Evolutionary conservation across 30 jellyfish, hydroid and myxozoan genomes (phyloP), one percentile per base, ranked within the genome.

Genomic region (Phacellophora camtschatica): DNA sequence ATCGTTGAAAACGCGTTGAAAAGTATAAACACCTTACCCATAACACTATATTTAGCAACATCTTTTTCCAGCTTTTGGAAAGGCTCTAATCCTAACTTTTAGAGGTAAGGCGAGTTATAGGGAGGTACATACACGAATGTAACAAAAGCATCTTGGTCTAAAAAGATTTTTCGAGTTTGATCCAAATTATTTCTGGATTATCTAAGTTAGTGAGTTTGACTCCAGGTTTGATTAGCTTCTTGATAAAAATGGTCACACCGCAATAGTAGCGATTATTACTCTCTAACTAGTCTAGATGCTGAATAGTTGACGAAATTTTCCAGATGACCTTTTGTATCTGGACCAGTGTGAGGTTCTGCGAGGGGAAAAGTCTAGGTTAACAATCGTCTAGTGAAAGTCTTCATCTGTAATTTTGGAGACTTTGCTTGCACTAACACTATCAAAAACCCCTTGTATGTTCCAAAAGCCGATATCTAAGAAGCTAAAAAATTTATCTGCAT

Each of bases 311-410:
- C 28, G 28, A 19, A 59, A 59, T 59, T 1, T 16, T 59, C 28
- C n/a, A 59, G 48, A 59, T 23, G 8, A 19, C 23, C 11, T 29
- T 59, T 20, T 59, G 23, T 43, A 6, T 59, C 74, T 19, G 74
- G 74, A 0, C 74, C 46, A 59, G 74, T 59, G 28, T 59, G 74
- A 19, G 74, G 23, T 59, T 59, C 74, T 59, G 54, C 23, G 18
- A 59, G 74, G 23, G 74, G 48, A 59, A 59, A 59, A 5, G 28
- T 59, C 48, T 29, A 59, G 28, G 33, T 59, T 59, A 32, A 19
- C n/a, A n/a, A 59, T 1, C 19, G 42, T 12, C 2, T 59, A 13
- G n/a, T 19, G 45, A 28, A 59, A 59, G 28, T 59, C 74, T 0
- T 18, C 45, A 59, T 59, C 74, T 0, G 0, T 16, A 19, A 59